Evolutionary conservation across 2,113 vertebrate species (phyloP), one percentile per base, ranked within the genome.

Genomic region (Upupa epops): DNA sequence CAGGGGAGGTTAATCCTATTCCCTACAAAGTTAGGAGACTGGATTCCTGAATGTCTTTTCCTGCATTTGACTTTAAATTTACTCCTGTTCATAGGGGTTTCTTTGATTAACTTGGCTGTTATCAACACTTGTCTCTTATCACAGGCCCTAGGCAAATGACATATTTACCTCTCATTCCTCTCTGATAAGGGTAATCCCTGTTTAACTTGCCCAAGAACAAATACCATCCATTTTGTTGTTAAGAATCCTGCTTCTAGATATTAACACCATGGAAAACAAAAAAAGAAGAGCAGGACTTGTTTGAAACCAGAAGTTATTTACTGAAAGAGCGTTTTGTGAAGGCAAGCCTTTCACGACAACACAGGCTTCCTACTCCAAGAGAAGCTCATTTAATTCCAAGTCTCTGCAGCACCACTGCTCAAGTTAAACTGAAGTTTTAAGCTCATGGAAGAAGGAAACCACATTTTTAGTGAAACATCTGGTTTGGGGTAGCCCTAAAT

Each of bases 101-200:
- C 95, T 97, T 97, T 97, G 96, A 97, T 97, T 97, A 95, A 96
- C 95, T 97, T 86, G 61, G 45, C 95, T 93, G 94, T 96, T 97
- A 98, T 97, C 97, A 94, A 95, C 92, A 92, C 95, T 96, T 92
- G 91, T 86, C 79, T 96, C 97, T 97, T 98, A 98, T 97, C 96
- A 68, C 66, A 68, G 64, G 95, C 96, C 91, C 91, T 94, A 90
- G 94, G 95, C 93, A 69, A 97, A 96, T 95, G 95, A 97, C 96
- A 97, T 97, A 96, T 96, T 97, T 97, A 97, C 96, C 96, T 97
- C 96, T 96, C 85, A 96, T 97, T 97, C 96, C 96, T 92, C 90
- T 89, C 83, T 96, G 96, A 97, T 98, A 98, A 97, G 96, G 92
- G 82, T 97, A 97, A 97, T 94, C 96, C 96, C 79, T 97, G 96